A percentile compares a stretch with the other conserved stretches of the same genome.
Evolutionary conservation across 2,888 invertebrate genomes (phyloP).

Genomic region (Eilema sororculum): DNA sequence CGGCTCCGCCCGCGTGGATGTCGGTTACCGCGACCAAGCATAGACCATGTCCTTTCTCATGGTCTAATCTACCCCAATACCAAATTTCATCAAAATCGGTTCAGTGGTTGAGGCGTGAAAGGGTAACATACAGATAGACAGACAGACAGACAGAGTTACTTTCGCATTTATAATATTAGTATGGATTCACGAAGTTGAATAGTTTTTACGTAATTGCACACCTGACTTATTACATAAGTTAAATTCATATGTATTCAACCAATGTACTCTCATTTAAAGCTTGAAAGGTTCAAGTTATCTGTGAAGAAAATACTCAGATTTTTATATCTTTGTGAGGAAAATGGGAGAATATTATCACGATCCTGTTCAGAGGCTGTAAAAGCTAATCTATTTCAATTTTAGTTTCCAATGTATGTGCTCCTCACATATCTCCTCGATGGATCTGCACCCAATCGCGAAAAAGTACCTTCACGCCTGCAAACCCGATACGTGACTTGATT

Average conservation of each 20-base stretch:
- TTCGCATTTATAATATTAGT: too few relatives aligned
- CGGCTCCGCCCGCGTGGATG: too few relatives aligned
- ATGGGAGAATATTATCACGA: constrained; percentile 31
- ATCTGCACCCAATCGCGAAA: constrained; percentile 76
- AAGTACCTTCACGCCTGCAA: constrained; percentile 69
- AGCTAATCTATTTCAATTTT: constrained; percentile 63
- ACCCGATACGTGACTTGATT: constrained; percentile 73
- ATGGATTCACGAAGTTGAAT: too few relatives aligned
- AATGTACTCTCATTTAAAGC: neutral
- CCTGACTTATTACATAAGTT: neutral
- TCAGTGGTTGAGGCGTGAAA: too few relatives aligned
- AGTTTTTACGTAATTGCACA: too few relatives aligned
- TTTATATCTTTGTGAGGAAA: constrained; percentile 9
- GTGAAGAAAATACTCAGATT: neutral
- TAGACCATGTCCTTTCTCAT: too few relatives aligned
- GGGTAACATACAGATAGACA: too few relatives aligned
- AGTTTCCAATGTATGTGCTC: constrained; percentile 53
- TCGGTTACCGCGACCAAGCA: too few relatives aligned
- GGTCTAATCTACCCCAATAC: too few relatives aligned
- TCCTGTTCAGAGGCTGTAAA: constrained; percentile 37
- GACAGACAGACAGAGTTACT: too few relatives aligned
- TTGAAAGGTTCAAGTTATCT: neutral
- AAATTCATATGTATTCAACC: neutral
- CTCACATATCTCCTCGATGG: constrained; percentile 60
- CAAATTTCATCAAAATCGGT: too few relatives aligned